Base-by-base conservation (phyloP, 2,888 invertebrate genomes). In the Amphipoea lucens region DNA sequence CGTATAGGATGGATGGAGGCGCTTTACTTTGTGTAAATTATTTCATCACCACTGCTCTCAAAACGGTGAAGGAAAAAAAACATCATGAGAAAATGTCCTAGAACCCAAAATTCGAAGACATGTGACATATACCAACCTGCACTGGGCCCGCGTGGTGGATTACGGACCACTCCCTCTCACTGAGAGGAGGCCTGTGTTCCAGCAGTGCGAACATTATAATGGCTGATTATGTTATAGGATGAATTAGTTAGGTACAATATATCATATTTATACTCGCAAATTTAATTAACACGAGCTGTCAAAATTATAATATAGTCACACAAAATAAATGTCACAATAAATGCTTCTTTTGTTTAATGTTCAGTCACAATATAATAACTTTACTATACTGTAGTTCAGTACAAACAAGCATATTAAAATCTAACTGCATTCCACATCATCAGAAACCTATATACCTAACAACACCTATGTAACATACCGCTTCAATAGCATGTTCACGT, bases 401-500 rank as follows among this genome's bases (percentile, higher is more conserved):
- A 23, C 7, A 70, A 40, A 54, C 36, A 23, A 23, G 5, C 9
- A 17, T 7, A 9, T 36, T 14, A 36, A 5, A 60, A 60, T 7
- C 23, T 45, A 66, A 4, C 7, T 48, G 54, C 17, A 66, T 36
- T n/a, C 42, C 7, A 17, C 36, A 14, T 42, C 4, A 66, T 36
- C 60, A 36, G 7, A 29, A 57, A 48, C 4, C 23, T 23, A 57
- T 12, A 23, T 45, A 11, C 0, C 0, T 6, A n/a, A 11, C 17
- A n/a, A 51, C 0, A 70, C 9, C 0, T 62, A 71, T 11, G 17
- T 54, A 69, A 51, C 2, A 54, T 11, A 57, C 23, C 1, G 5
- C 36, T 63, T 20, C 20, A 48, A 48, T 72, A 60, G 3, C 60
- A 81, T 67, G 72, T 42, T 69, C 81, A 84, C 75, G 81, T 36